Conservation (phyloP, 2,113 vertebrate genomes). For the Triplophysa rosa region DNA sequence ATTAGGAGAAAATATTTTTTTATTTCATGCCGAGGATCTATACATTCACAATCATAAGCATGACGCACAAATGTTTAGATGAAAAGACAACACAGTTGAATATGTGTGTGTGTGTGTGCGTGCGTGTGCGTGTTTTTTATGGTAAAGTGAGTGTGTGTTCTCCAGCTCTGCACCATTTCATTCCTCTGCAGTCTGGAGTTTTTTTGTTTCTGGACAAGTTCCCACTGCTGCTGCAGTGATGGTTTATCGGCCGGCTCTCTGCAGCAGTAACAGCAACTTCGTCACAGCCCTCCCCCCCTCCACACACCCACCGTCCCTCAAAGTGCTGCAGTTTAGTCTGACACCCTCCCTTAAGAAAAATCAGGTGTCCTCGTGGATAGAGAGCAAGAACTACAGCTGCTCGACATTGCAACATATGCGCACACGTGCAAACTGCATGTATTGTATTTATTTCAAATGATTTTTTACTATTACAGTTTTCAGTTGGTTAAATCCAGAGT, state of each 20-base stretch:
- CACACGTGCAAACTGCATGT: background rate
- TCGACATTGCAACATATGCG: background rate
- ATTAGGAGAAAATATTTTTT: slow-evolving; percentile 4
- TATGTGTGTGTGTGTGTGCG: slow-evolving; percentile 44
- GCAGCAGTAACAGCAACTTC: slow-evolving; percentile 42
- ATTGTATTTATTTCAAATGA: too few species aligned
- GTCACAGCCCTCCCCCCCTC: slow-evolving; percentile 14
- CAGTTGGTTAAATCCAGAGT: background rate
- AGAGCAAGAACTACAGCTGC: slow-evolving; percentile 36
- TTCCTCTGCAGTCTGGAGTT: slow-evolving; percentile 56
- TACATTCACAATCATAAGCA: slow-evolving; percentile 11
- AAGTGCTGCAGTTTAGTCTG: slow-evolving; percentile 30
- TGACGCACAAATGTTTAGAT: slow-evolving; percentile 14
- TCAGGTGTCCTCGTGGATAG: slow-evolving; percentile 48
- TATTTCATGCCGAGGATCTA: slow-evolving; percentile 22
- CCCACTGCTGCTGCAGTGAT: slow-evolving; percentile 54
- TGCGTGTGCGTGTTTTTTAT: too few species aligned
- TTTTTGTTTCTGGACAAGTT: slow-evolving; percentile 52
- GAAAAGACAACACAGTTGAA: slow-evolving; percentile 50
- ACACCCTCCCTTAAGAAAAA: slow-evolving; percentile 41
- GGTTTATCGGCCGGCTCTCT: slow-evolving; percentile 42
- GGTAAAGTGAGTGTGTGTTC: slow-evolving; percentile 43
- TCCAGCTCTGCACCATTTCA: slow-evolving; percentile 71
- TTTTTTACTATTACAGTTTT: background rate
- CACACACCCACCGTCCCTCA: background rate